These are phyloP conservation scores for Sphaeramia orbicularis DNA, from an alignment of 2,797 vertebrate species.

Conservation along the genomic window DNA sequence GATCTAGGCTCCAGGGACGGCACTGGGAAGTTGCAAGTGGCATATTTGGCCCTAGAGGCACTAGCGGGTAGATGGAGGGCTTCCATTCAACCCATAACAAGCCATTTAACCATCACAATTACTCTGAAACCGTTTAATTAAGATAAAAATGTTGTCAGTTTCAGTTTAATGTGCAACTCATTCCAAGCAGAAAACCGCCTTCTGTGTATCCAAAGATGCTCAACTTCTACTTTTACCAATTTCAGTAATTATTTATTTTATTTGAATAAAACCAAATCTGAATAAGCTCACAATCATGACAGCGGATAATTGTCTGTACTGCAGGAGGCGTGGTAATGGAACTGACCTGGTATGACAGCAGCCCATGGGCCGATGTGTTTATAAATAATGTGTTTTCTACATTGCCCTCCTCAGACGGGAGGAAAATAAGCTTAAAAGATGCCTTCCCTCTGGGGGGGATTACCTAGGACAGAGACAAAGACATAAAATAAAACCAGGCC, in stretches of 20 bases:
- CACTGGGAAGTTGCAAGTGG: too few species aligned
- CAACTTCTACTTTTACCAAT: too few species aligned
- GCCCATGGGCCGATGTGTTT: conserved; percentile 96
- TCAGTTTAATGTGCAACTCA: too few species aligned
- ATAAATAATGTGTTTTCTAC: conserved; percentile 99
- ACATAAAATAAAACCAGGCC: not conserved
- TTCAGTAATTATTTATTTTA: too few species aligned
- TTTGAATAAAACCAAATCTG: not conserved
- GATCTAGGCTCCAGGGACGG: too few species aligned
- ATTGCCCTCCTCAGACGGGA: conserved; percentile 94
- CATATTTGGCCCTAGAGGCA: too few species aligned
- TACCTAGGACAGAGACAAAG: conserved; percentile 81
- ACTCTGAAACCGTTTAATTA: too few species aligned
- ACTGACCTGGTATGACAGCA: conserved; percentile 95
- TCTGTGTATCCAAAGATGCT: not conserved
- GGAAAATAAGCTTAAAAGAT: conserved; percentile 96
- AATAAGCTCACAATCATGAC: conserved; percentile 1
- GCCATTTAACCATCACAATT: too few species aligned
- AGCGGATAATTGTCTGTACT: not conserved
- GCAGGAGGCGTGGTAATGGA: not conserved
- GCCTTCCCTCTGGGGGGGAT: conserved; percentile 95
- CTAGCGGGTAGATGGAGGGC: too few species aligned
- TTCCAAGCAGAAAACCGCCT: too few species aligned
- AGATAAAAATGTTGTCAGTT: too few species aligned
- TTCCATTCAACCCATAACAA: too few species aligned